Evolutionary conservation across 2,113 vertebrate species (phyloP), one percentile per base, ranked within the genome.

Genomic region (Ovis canadensis): DNA sequence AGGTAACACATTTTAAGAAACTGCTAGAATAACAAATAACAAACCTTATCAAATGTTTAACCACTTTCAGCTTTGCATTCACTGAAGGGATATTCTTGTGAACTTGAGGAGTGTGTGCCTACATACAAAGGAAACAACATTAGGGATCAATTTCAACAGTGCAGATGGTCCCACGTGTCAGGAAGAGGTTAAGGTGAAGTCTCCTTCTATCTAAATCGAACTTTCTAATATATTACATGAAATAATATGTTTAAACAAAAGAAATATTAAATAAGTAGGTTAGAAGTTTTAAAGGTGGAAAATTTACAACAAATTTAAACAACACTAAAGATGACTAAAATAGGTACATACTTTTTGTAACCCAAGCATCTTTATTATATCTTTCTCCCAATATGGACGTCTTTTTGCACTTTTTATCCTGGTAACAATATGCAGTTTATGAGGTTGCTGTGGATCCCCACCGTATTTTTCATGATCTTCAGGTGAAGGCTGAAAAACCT

Each of bases 21-120:
- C 27, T 55, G 80, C 25, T 74, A 13, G 91, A 86, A 45, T 92
- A 94, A 95, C 4, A 91, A 50, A 50, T 48, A 96, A 99, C 99
- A 98, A 98, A 99, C 99, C 99, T 99, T 86, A 99, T 98, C 88
- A 99, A 99, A 97, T 99, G 99, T 97, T 99, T 99, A 94, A 99
- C 96, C 67, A 99, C 97, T 98, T 99, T 99, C 96, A 99, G 98
- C 67, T 97, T 99, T 95, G 94, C 97, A 86, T 99, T 99, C 97
- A 99, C 99, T 1, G 99, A 99, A 84, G 99, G 99, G 92, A 99
- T 99, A 84, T 99, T 99, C 99, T 99, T 99, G 98, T 99, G 99
- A 92, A 99, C 99, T 74, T 99, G 98, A 43, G 99, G 99, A 12
- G 96, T 97, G 52, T 99, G 98, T 0, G 99, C 98, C 99, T 99